Evolutionary conservation across 2,888 invertebrate species (phyloP), one percentile per base, ranked within the genome.

Genomic region (Tuta absoluta): DNA sequence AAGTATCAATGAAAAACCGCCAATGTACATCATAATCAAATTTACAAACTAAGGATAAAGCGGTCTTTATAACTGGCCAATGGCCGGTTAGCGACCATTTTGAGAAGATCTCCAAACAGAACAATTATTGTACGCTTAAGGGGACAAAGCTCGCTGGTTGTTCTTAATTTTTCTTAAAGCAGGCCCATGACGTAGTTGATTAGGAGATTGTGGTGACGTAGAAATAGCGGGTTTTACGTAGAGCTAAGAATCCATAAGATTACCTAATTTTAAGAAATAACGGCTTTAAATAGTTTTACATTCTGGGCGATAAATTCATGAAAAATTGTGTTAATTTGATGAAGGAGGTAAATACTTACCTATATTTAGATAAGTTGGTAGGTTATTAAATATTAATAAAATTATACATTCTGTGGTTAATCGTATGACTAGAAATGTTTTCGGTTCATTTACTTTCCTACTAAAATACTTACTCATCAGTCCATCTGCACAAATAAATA

Each of bases 191-290:
- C 49, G 61, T 24, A 5, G 61, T 28, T 1, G 28, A 33, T 5
- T 17, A 49, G 49, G 11, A 48, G 33, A 28, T 17, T 49, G 33
- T 24, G 1, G 49, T 61, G 53, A 58, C 59, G 62, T 45, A 53
- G 57, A 12, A 67, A 64, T 66, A 71, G 66, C 76, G 71, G 76
- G 74, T 78, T 80, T 80, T 79, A 77, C 79, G 74, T 65, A 41
- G 68, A 33, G 68, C 66, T 71, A 23, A 24, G 60, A 77, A 75
- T 66, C 24, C 38, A 68, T 24, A 17, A 63, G 63, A 56, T 53
- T 53, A 23, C n/a, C n/a, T n/a, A 24, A 28, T 53, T 10, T 2
- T 23, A 11, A 49, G 21, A 19, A 21, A 23, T 45, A 2, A 45
- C n/a, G 45, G 5, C 28, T 10, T 4, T 33, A 10, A 3, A 45